Evolutionary conservation across 2,888 invertebrate genomes (phyloP).

Genomic region (Diaprepes abbreviatus): DNA sequence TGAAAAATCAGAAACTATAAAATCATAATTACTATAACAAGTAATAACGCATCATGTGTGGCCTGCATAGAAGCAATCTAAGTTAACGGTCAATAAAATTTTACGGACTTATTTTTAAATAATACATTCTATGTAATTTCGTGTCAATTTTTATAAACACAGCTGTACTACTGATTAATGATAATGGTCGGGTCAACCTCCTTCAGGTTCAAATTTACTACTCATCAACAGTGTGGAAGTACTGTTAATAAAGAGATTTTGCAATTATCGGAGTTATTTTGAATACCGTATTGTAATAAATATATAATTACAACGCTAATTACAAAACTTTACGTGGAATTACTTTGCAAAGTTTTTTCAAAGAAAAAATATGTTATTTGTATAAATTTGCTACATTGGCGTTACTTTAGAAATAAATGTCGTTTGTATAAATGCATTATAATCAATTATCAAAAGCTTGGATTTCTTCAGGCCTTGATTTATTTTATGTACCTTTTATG

Average conservation of each 20-base stretch:
- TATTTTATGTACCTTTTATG: no score
- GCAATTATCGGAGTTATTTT: not conserved
- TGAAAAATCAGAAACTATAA: not conserved
- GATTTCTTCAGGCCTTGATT: no score
- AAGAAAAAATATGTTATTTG: no score
- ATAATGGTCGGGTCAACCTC: constrained; percentile 39
- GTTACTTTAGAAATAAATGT: no score
- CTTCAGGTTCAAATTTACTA: constrained; percentile 33
- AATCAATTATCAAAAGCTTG: no score
- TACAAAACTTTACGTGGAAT: no score
- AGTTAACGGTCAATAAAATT: constrained; percentile 10
- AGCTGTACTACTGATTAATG: constrained; percentile 39
- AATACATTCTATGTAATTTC: constrained; percentile 12
- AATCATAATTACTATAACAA: not conserved
- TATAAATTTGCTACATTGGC: no score
- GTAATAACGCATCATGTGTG: not conserved
- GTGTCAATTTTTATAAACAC: constrained; percentile 14
- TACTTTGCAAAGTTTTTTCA: no score
- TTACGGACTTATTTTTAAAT: constrained; percentile 2
- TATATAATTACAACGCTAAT: no score
- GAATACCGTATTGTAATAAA: no score
- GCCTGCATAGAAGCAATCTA: not conserved
- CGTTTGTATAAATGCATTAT: no score
- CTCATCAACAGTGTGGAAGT: constrained; percentile 29
- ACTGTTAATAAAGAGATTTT: constrained; percentile 43